These are phyloP conservation scores for Scotopteryx bipunctaria DNA, from an alignment of 2,888 invertebrate genomes.

Conservation along the genomic window DNA sequence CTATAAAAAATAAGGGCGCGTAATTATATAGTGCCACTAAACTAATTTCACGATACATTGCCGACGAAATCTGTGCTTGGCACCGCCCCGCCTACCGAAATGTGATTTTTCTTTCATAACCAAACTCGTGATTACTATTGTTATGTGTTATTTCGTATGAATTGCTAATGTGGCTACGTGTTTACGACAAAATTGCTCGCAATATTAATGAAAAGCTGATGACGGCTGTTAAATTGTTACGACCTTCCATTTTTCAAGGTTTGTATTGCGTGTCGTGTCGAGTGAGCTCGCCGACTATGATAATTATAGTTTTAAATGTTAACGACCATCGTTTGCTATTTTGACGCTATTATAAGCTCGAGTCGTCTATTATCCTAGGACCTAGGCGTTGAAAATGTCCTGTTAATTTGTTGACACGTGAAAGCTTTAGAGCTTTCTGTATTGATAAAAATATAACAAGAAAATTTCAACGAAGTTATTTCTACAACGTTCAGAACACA, in stretches of 20 bases:
- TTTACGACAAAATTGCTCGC: constrained; percentile 57
- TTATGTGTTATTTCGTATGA: constrained; percentile 78
- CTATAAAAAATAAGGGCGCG: constrained; percentile 78
- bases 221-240: constrained; percentile 53
- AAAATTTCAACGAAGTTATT: no score
- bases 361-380: constrained; percentile 3
- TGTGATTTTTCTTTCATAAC: constrained; percentile 75
- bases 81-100: constrained; percentile 74
- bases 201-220: constrained; percentile 62
- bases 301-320: constrained; percentile 41
- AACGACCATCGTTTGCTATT: constrained; percentile 32
- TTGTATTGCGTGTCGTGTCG: constrained; percentile 43
- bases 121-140: constrained; percentile 76
- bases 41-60: constrained; percentile 84
- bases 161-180: constrained; percentile 69
- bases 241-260: constrained; percentile 58
- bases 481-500: no score
- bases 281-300: constrained; percentile 35
- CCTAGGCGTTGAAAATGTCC: neutral
- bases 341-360: constrained; percentile 21
- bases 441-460: neutral
- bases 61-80: constrained; percentile 82
- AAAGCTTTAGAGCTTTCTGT: neutral
- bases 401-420: neutral
- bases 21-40: constrained; percentile 84